Percentiles rank a stretch among this genome's conserved stretches.
Conservation (phyloP, 1,140 invertebrate species). For the Pseudomyrmex pallidus region DNA sequence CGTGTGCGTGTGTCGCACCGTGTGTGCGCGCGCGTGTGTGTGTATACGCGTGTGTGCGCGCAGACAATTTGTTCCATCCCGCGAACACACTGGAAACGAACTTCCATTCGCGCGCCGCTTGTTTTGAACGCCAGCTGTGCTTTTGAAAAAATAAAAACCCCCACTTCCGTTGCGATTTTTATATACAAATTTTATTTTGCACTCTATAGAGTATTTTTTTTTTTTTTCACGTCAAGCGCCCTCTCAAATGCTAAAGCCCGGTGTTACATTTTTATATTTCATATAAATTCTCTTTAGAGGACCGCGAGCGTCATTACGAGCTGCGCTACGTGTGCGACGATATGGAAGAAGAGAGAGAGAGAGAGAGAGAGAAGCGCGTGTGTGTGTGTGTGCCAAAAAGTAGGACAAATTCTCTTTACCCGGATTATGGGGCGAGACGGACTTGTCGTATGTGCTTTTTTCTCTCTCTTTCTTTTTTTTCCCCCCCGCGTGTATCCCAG, state of each 20-base stretch:
- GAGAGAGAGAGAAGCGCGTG: constrained; percentile 46
- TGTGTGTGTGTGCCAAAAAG: constrained; percentile 69
- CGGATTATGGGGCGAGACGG: neutral
- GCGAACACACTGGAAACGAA: too few relatives aligned
- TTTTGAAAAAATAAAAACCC: neutral
- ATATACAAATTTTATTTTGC: too few relatives aligned
- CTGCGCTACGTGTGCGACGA: neutral
- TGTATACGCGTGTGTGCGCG: neutral
- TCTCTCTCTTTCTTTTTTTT: neutral
- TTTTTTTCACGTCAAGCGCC: too few relatives aligned
- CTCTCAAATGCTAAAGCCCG: too few relatives aligned
- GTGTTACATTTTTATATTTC: too few relatives aligned
- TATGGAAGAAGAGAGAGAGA: neutral
- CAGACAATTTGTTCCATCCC: constrained; percentile 1
- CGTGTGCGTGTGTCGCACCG: too few relatives aligned
- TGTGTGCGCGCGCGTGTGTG: neutral
- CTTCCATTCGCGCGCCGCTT: neutral
- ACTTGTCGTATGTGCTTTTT: neutral
- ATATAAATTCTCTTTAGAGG: too few relatives aligned
- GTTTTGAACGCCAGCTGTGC: neutral
- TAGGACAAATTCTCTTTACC: constrained; percentile 38
- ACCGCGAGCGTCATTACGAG: neutral
- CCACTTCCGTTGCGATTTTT: too few relatives aligned
- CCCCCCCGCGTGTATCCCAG: neutral
- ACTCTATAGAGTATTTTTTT: too few relatives aligned